These are phyloP conservation scores for Tokudaia tokunoshimensis DNA, from an alignment of 2,797 vertebrate genomes.

Conservation along the genomic window DNA sequence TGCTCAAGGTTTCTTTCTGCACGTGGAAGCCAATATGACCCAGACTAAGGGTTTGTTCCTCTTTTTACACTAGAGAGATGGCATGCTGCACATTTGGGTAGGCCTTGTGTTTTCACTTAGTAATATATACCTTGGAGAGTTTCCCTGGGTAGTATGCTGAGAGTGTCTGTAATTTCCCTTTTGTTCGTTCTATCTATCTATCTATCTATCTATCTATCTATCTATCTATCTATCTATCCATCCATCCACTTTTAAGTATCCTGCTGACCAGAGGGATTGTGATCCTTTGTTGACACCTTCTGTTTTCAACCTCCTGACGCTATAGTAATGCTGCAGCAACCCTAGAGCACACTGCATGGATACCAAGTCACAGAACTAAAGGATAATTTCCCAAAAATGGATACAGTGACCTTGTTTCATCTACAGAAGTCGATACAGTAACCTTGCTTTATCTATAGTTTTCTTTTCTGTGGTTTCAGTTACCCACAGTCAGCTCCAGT, in stretches of 20 bases:
- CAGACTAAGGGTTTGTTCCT: not conserved
- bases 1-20: not conserved
- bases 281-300: not conserved
- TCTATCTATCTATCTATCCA: too few relatives aligned
- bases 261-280: not conserved
- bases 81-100: not conserved
- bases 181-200: too few relatives aligned
- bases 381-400: not conserved
- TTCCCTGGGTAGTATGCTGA: not conserved
- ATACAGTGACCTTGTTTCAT: not conserved
- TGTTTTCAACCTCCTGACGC: not conserved
- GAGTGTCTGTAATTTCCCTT: not conserved
- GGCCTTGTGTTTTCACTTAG: not conserved
- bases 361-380: not conserved
- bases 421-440: not conserved
- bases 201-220: not conserved
- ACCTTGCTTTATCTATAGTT: not conserved
- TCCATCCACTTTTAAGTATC: not conserved
- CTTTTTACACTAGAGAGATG: not conserved
- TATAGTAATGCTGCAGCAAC: not conserved
- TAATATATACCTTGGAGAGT: not conserved
- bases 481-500: not conserved
- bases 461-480: not conserved
- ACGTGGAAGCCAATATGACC: not conserved
- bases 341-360: not conserved